These are phyloP conservation scores for Champsocephalus gunnari DNA, from an alignment of 2,797 vertebrate species.

Conservation along the genomic window DNA sequence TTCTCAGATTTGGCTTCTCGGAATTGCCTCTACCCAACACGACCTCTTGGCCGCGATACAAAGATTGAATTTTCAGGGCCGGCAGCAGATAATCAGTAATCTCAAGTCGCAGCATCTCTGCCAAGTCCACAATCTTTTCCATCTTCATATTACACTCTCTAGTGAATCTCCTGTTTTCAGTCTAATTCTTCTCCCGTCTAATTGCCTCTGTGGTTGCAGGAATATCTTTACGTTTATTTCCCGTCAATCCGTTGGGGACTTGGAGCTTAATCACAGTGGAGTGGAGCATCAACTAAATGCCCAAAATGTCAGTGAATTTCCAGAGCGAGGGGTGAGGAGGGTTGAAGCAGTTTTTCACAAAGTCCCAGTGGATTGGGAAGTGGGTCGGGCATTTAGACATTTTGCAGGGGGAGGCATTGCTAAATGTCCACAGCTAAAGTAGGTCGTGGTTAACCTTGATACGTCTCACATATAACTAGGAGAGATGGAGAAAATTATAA, in stretches of 20 bases:
- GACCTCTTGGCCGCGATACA: slow-evolving; percentile 48
- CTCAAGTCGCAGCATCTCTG: slow-evolving; percentile 27
- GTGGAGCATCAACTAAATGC: slow-evolving; percentile 25
- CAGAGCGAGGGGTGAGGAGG: slow-evolving; percentile 16
- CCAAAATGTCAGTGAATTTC: slow-evolving; percentile 24
- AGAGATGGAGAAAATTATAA: slow-evolving; percentile 24
- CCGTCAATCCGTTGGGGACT: background rate
- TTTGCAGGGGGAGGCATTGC: slow-evolving; percentile 48
- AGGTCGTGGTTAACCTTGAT: slow-evolving; percentile 74
- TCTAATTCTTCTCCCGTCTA: slow-evolving; percentile 24
- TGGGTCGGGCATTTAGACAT: slow-evolving; percentile 67
- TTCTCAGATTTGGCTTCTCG: slow-evolving; percentile 15
- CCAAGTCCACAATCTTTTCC: slow-evolving; percentile 43
- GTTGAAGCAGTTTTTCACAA: slow-evolving; percentile 44
- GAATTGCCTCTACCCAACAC: slow-evolving; percentile 36
- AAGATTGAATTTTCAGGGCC: slow-evolving; percentile 50
- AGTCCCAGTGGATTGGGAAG: slow-evolving; percentile 61
- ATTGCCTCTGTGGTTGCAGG: background rate
- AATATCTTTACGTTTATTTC: background rate
- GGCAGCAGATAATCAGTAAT: slow-evolving; percentile 51
- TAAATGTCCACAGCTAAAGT: slow-evolving; percentile 68
- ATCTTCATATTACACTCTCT: slow-evolving; percentile 27
- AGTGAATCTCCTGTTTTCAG: slow-evolving; percentile 29
- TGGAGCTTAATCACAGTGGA: slow-evolving; percentile 20
- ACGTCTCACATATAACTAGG: slow-evolving; percentile 49